phyloP scores from a whole-genome alignment of 2,888 invertebrate species.

The Pocota personata region DNA sequence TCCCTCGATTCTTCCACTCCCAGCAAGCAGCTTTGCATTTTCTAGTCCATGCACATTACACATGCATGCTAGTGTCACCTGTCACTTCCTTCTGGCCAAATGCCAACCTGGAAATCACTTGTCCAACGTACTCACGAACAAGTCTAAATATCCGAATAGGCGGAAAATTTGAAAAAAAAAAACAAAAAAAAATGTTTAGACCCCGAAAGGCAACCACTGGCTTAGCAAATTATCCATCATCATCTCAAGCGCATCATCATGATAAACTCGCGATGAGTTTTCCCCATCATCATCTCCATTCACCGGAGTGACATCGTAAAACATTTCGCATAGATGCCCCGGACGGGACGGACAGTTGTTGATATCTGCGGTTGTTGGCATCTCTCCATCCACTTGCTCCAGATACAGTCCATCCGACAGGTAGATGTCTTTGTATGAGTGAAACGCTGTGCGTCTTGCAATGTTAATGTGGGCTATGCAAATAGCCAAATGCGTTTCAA shows the following conservation, averaged over 20 bases:
- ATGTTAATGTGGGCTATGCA: constrained; percentile 53
- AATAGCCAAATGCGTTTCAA: constrained; percentile 40
- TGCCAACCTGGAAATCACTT: constrained; percentile 34
- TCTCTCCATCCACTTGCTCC: constrained; percentile 47
- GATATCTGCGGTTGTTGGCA: constrained; percentile 43
- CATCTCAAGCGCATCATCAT: not conserved
- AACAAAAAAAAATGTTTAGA: constrained; percentile 16
- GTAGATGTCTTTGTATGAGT: not conserved
- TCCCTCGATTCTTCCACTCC: constrained; percentile 40
- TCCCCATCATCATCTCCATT: constrained; percentile 58
- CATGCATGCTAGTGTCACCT: constrained; percentile 22
- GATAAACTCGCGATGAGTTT: constrained; percentile 25
- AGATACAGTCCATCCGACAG: constrained; percentile 30
- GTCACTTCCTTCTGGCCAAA: constrained; percentile 48
- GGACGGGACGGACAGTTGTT: constrained; percentile 20
- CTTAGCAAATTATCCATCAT: constrained; percentile 49
- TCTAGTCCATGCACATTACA: constrained; percentile 28
- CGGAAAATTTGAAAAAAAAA: constrained; percentile 33
- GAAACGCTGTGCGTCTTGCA: constrained; percentile 16
- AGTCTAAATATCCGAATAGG: constrained; percentile 35
- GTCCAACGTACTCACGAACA: not conserved
- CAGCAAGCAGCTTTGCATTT: not conserved
- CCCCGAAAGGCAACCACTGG: constrained; percentile 11
- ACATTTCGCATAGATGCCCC: constrained; percentile 8
- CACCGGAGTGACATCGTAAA: constrained; percentile 33